Percentiles rank a stretch among this genome's conserved stretches.
phyloP scores from a whole-genome alignment of 2,113 vertebrate species.

The Talpa occidentalis region DNA sequence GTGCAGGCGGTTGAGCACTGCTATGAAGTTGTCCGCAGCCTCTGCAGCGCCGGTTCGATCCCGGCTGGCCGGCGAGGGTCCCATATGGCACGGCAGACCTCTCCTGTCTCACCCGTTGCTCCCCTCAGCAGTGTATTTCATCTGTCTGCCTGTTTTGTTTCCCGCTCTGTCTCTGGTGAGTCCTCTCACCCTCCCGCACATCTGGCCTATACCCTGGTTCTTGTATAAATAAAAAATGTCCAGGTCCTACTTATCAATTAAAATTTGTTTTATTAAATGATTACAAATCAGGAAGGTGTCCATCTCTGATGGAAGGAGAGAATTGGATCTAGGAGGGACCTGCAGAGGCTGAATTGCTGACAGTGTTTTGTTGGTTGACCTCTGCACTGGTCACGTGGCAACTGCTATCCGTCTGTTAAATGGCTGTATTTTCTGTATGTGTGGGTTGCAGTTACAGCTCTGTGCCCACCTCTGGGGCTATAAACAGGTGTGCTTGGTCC shows the following conservation, averaged over 20 bases:
- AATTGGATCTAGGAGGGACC: background rate
- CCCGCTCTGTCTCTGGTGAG: no score
- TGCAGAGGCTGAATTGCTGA: background rate
- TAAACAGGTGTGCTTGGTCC: background rate
- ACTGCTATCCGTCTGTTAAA: background rate
- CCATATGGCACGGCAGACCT: no score
- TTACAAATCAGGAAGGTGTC: background rate
- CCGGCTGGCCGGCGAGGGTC: no score
- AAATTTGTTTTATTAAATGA: background rate
- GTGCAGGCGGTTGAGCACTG: no score
- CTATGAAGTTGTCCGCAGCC: no score
- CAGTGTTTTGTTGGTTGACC: background rate
- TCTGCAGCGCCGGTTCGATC: no score
- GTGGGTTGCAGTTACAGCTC: background rate
- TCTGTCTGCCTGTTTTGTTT: no score
- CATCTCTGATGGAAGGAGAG: background rate
- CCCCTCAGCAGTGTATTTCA: no score
- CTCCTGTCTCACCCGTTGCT: no score
- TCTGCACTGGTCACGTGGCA: fast-evolving
- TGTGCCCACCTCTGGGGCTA: background rate
- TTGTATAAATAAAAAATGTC: background rate
- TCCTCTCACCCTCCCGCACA: no score
- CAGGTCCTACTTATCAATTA: background rate
- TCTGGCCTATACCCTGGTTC: no score
- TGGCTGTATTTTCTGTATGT: background rate